Evolutionary conservation across 2,797 vertebrate species (phyloP), one percentile per base, ranked within the genome.

Genomic region (Phaenicophaeus curvirostris): DNA sequence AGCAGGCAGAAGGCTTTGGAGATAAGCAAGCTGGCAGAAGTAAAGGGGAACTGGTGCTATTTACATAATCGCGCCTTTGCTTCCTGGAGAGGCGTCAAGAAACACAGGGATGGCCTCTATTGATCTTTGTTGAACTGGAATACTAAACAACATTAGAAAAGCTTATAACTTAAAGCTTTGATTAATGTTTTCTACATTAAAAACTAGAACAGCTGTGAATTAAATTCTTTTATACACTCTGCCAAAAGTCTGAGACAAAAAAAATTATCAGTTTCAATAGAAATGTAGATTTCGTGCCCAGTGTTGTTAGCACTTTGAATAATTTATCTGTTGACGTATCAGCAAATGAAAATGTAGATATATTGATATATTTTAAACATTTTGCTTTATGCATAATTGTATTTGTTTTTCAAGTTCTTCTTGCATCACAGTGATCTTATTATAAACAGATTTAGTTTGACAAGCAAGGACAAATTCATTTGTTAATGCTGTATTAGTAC

Each of bases 41-140:
- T 94, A 93, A 96, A 98, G 97, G 84, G 97, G 94, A 97, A 93
- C 96, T 87, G 9, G 42, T 46, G 81, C 62, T 80, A 99, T 99
- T 98, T 98, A 97, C 98, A 98, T 98, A 98, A 99, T 99, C 98
- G 96, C 96, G 97, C 97, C 97, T 96, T 97, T 95, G 97, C 97
- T 98, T 98, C 98, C 98, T 97, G 97, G 98, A 96, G 98, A 98
- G 98, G 97, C 96, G 75, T 97, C 97, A 94, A 97, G 98, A 98
- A 98, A 98, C 97, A 95, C 96, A 87, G 97, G 94, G 95, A 96
- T 98, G 98, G 98, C 98, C 98, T 98, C 98, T 97, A 98, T 98
- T 98, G 98, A 98, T 98, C 98, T 98, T 98, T 98, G 98, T 97
- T 98, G 97, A 98, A 98, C 98, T 98, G 97, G 98, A 98, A 98